Evolutionary conservation across 1,140 invertebrate species (phyloP).

Genomic region (Calephelis virginiensis): DNA sequence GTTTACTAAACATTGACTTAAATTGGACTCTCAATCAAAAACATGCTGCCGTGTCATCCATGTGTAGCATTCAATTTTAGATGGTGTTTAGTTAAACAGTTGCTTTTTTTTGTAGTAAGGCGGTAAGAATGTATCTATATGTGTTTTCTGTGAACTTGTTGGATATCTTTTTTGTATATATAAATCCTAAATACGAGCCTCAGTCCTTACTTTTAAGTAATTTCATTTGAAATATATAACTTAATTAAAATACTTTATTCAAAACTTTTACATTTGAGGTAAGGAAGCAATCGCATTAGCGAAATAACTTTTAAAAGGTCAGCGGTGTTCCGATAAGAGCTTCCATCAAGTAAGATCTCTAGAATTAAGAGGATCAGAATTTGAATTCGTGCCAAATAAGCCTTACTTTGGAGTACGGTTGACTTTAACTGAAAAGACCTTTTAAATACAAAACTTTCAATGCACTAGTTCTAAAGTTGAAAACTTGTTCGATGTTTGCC

Average conservation of each 20-base stretch:
- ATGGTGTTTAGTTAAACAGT: no score
- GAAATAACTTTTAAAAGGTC: conserved; percentile 12
- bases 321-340: conserved; percentile 3
- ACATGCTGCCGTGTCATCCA: no score
- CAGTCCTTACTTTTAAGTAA: no score
- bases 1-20: no score
- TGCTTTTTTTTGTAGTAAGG: no score
- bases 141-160: no score
- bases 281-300: conserved; percentile 7
- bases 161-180: no score
- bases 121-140: no score
- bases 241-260: neutral
- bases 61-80: no score
- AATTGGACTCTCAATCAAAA: no score
- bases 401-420: neutral
- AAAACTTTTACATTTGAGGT: conserved; percentile 8
- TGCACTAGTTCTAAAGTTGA: neutral
- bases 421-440: conserved; percentile 5
- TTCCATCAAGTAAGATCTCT: conserved; percentile 1
- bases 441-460: neutral
- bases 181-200: no score
- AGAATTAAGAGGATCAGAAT: conserved; percentile 6
- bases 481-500: neutral
- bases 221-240: no score
- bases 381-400: conserved; percentile 7